Conservation (phyloP, 2,888 invertebrate species). For the Ethmia dodecea region DNA sequence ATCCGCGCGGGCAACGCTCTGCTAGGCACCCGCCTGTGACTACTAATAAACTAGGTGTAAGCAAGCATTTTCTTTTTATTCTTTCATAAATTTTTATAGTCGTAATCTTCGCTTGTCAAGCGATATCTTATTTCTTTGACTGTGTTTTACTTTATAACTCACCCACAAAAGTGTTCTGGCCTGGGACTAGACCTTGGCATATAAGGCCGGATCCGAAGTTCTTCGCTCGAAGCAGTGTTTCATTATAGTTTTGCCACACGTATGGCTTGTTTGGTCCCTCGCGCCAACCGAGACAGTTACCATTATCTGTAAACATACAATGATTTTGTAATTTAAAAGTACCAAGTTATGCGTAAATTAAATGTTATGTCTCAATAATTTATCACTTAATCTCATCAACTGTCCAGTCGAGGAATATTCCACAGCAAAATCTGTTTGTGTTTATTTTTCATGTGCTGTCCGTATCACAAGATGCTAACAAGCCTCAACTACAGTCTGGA, state of each 20-base stretch:
- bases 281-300: slow-evolving; percentile 94
- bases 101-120: no score
- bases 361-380: slow-evolving; percentile 27
- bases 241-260: slow-evolving; percentile 95
- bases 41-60: no score
- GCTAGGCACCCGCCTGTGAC: no score
- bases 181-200: slow-evolving; percentile 85
- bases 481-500: no score
- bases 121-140: no score
- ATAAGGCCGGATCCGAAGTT: slow-evolving; percentile 95
- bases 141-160: no score
- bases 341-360: slow-evolving; percentile 4
- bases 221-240: slow-evolving; percentile 91
- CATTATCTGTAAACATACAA: slow-evolving; percentile 83
- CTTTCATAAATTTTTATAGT: no score
- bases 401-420: slow-evolving; percentile 39
- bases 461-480: no score
- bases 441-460: slow-evolving; percentile 28
- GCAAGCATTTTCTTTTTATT: no score
- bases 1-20: no score
- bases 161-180: slow-evolving; percentile 90
- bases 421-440: slow-evolving; percentile 22
- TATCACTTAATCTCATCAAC: slow-evolving; percentile 38
- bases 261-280: slow-evolving; percentile 91
- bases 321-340: slow-evolving; percentile 24